Evolutionary conservation across 2,888 invertebrate species (phyloP).

Genomic region (Bembecia ichneumoniformis): DNA sequence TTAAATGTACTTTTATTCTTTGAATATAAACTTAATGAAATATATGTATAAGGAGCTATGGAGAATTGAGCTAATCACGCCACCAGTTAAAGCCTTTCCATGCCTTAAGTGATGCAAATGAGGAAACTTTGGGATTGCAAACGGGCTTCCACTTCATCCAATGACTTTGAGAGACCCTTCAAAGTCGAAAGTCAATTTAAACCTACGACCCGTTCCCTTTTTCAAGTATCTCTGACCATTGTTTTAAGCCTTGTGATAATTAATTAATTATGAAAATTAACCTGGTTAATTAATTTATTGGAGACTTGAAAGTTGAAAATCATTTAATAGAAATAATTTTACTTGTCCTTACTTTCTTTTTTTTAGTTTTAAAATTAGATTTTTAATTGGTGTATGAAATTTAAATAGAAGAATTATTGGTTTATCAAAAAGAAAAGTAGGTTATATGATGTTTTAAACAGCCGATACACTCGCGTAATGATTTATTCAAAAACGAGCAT

Average conservation of each 20-base stretch:
- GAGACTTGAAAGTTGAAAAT: no score
- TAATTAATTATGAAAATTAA: background rate
- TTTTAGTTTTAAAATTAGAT: no score
- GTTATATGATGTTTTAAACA: no score
- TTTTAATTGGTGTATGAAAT: no score
- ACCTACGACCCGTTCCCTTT: background rate
- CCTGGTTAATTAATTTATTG: background rate
- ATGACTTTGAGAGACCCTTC: conserved; percentile 59
- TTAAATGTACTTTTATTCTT: no score
- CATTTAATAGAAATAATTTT: no score
- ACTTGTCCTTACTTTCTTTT: no score
- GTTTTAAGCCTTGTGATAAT: background rate
- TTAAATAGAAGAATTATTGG: no score
- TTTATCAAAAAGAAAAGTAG: no score
- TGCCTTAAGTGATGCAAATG: conserved; percentile 60
- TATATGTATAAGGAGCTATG: conserved; percentile 2
- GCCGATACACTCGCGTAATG: no score
- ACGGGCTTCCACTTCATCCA: conserved; percentile 48
- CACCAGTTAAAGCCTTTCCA: conserved; percentile 47
- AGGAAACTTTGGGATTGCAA: conserved; percentile 56
- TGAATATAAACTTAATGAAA: no score
- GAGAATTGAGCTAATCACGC: conserved; percentile 39
- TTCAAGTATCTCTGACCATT: background rate
- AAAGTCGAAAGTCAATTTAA: conserved; percentile 20
- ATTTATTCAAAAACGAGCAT: no score